Conservation (phyloP, 2,113 vertebrate genomes). For the Dipodomys ordii region DNA sequence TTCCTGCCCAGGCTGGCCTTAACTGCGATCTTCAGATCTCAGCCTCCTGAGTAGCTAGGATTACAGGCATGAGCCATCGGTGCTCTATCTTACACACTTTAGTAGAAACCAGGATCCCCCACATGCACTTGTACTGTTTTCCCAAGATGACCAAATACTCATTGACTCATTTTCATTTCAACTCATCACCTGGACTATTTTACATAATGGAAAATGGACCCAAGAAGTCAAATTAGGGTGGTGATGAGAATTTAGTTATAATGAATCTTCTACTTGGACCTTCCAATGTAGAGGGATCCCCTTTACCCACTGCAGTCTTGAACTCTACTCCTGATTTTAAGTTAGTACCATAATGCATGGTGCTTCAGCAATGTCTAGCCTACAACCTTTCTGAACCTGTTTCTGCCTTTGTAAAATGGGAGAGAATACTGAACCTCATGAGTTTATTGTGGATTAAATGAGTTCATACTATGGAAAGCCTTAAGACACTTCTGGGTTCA, state of each 20-base stretch:
- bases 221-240: not conserved
- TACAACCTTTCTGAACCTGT: not conserved
- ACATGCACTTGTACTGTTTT: slow-evolving; percentile 15
- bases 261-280: not conserved
- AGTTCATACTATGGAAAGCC: slow-evolving; percentile 43
- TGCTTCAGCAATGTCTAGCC: slow-evolving; percentile 25
- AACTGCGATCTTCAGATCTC: too few relatives aligned
- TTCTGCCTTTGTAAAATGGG: slow-evolving; percentile 49
- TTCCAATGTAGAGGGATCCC: not conserved
- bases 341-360: not conserved
- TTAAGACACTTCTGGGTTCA: slow-evolving; percentile 50
- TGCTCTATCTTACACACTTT: not conserved
- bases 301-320: slow-evolving; percentile 18
- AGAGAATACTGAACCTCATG: slow-evolving; percentile 15
- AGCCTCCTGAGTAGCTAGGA: too few relatives aligned
- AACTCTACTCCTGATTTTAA: slow-evolving; percentile 15
- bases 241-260: not conserved
- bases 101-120: slow-evolving; percentile 29
- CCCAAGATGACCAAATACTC: slow-evolving; percentile 15
- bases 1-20: too few relatives aligned
- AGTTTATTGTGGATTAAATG: slow-evolving; percentile 41
- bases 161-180: slow-evolving; percentile 8
- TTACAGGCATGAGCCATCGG: too few relatives aligned
- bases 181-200: not conserved
- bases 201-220: not conserved